phyloP scores from a whole-genome alignment of 2,113 vertebrate genomes.

The Myotis davidii region DNA sequence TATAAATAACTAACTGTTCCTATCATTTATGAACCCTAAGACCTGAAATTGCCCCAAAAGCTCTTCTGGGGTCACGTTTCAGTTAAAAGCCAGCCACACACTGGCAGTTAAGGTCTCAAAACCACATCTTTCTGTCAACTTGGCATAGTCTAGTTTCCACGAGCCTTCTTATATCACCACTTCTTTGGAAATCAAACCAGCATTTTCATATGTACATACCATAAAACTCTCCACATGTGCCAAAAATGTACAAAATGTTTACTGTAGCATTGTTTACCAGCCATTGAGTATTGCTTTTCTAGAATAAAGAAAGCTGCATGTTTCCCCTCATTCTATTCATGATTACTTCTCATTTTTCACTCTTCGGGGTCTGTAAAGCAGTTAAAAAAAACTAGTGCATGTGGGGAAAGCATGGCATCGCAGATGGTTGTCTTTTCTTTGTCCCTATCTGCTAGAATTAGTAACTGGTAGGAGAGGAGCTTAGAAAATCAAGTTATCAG shows the following conservation, averaged over 20 bases:
- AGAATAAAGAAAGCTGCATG: not conserved
- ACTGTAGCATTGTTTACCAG: not conserved
- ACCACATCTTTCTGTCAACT: not conserved
- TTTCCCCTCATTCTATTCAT: not conserved
- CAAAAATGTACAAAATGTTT: not conserved
- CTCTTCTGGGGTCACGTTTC: not conserved
- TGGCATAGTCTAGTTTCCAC: not conserved
- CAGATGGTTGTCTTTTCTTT: not conserved
- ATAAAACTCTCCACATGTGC: not conserved
- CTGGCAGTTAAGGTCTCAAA: not conserved
- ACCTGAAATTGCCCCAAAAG: not conserved
- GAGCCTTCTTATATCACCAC: not conserved
- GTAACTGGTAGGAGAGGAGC: slow-evolving; percentile 41
- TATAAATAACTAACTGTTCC: slow-evolving; percentile 50
- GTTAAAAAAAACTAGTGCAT: not conserved
- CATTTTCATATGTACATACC: not conserved
- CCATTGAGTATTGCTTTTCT: not conserved
- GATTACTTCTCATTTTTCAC: not conserved
- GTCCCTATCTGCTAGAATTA: slow-evolving; percentile 47
- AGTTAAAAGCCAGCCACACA: not conserved
- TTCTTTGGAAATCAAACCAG: not conserved
- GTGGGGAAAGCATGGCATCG: not conserved
- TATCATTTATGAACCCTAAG: not conserved
- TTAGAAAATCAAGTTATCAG: slow-evolving; percentile 70
- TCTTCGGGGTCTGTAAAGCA: not conserved